These are phyloP conservation scores for Melopsittacus undulatus DNA, from an alignment of 2,797 vertebrate species.

Conservation along the genomic window DNA sequence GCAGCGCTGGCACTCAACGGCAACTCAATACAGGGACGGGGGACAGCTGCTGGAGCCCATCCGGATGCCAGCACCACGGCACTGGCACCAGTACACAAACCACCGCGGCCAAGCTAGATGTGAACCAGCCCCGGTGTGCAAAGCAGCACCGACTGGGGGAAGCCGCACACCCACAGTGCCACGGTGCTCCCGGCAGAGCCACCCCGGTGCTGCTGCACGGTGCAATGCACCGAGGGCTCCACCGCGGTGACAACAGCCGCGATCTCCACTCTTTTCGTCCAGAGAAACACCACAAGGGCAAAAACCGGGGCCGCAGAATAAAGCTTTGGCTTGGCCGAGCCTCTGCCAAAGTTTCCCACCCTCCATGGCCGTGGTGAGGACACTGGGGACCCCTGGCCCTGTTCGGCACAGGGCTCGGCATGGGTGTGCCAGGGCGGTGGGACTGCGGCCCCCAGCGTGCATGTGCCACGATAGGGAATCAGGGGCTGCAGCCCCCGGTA, in stretches of 20 bases:
- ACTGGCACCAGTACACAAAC: not conserved
- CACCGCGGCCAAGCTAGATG: not conserved
- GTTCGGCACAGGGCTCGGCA: rapidly evolving
- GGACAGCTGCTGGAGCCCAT: slow-evolving; percentile 47
- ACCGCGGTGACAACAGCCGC: not conserved
- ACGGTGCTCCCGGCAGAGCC: not conserved
- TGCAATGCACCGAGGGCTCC: not conserved
- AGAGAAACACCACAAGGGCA: slow-evolving; percentile 50
- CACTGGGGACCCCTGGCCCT: not conserved
- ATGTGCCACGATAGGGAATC: rapidly evolving
- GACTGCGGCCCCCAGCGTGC: not conserved
- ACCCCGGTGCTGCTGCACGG: not conserved
- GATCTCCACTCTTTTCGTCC: not conserved
- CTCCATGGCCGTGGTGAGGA: rapidly evolving
- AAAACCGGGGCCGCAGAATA: not conserved
- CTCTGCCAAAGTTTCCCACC: not conserved
- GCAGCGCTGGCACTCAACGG: not conserved
- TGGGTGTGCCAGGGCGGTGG: rapidly evolving
- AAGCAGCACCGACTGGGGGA: rapidly evolving
- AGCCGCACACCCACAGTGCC: rapidly evolving
- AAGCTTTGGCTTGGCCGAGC: not conserved
- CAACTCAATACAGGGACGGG: not conserved
- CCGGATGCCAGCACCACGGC: not conserved
- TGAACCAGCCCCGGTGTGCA: not conserved
- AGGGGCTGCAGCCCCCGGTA: not conserved